These are phyloP conservation scores for Echinometra lucunter DNA, from an alignment of 53 echinoderm and acorn worm genomes.

Conservation along the genomic window DNA sequence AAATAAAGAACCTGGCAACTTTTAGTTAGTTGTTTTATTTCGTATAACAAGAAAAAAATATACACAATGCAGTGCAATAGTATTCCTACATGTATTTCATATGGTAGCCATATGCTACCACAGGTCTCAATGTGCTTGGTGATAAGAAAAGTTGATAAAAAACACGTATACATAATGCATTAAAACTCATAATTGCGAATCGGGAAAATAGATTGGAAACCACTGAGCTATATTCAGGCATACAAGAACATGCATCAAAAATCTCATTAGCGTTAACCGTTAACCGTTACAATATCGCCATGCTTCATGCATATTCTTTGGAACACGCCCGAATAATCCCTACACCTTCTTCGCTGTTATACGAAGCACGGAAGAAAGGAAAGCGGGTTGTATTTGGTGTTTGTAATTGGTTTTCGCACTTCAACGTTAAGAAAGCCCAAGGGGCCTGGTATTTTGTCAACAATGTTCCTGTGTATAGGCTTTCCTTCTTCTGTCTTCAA, in stretches of 20 bases:
- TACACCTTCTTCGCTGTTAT: not conserved
- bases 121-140: too few relatives aligned
- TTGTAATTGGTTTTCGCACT: slow-evolving; percentile 55
- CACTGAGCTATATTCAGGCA: not conserved
- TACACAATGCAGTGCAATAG: too few relatives aligned
- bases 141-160: not conserved
- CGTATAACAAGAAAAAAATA: too few relatives aligned
- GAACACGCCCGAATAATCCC: not conserved
- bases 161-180: not conserved
- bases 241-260: not conserved
- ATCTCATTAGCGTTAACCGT: not conserved
- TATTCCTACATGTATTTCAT: too few relatives aligned
- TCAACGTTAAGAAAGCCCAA: slow-evolving; percentile 24
- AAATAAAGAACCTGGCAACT: too few relatives aligned
- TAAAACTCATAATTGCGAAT: not conserved
- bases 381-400: slow-evolving; percentile 8
- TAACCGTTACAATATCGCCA: not conserved
- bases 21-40: too few relatives aligned
- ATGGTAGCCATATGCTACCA: too few relatives aligned
- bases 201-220: not conserved
- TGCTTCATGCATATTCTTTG: too few relatives aligned
- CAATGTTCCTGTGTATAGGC: not conserved
- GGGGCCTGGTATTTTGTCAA: slow-evolving; percentile 23
- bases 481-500: not conserved
- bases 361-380: not conserved